Conservation (phyloP, 2,113 vertebrate genomes). For the Cyanoliseus patagonus region DNA sequence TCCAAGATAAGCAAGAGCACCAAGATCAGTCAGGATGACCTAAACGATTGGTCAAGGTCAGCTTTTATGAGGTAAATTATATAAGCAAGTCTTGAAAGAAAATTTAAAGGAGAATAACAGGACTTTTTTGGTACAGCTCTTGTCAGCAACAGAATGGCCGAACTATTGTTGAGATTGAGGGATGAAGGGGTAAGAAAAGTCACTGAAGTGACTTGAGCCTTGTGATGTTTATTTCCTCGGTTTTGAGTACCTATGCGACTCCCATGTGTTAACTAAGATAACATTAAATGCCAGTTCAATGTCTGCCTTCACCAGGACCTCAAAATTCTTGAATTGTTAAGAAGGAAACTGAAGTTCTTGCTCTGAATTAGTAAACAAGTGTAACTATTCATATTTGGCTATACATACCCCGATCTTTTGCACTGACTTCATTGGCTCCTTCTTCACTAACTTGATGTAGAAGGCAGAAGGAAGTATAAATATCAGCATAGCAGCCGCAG, state of each 20-base stretch:
- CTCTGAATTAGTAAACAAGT: background rate
- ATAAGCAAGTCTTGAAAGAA: background rate
- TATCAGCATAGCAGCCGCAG: conserved; percentile 95
- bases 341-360: background rate
- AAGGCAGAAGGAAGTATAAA: conserved; percentile 98
- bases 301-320: background rate
- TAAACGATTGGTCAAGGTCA: background rate
- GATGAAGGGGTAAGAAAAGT: background rate
- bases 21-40: background rate
- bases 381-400: background rate
- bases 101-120: background rate
- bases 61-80: background rate
- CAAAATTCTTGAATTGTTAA: background rate
- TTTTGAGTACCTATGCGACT: background rate
- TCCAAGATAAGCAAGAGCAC: background rate
- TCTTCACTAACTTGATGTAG: conserved; percentile 96
- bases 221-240: background rate
- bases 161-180: background rate
- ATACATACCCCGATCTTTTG: conserved; percentile 94
- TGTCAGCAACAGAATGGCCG: background rate
- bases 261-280: background rate
- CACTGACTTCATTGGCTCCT: conserved; percentile 90
- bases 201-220: background rate
- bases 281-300: background rate
- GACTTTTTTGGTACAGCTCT: background rate